Evolutionary conservation across 2,888 invertebrate species (phyloP), one percentile per base, ranked within the genome.

Genomic region (Eristalis arbustorum): DNA sequence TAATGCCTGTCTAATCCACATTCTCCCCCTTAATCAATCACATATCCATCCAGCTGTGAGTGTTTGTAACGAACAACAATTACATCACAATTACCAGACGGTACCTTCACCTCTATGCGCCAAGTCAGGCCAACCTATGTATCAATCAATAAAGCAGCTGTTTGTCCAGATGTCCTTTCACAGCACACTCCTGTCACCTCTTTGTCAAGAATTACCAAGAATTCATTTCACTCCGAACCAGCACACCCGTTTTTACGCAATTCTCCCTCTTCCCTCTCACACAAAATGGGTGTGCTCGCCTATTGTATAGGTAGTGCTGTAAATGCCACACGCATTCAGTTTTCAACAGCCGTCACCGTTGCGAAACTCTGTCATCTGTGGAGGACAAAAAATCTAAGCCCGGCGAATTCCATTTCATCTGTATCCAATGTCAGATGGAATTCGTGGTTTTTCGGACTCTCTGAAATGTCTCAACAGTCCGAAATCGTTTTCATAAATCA

Each of bases 401-500:
- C 11, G 18, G 49, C n/a, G 18, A 18, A 49, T 49, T 49, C 49
- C 49, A 49, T 8, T 2, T 4, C 31, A 31, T 31, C 31, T 0
- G 6, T 31, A 4, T 31, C 31, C 31, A 40, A n/a, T 14, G 42
- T 42, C 42, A 42, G 42, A 42, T 42, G 49, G 18, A 18, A 18
- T 49, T 49, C 18, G 1, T 1, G 5, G 6, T 49, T 18, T 49
- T 6, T n/a, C 3, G 49, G 49, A 1, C 18, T 8, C 2, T 49
- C 1, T 18, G 18, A 42, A 42, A 42, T 42, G 40, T 42, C n/a
- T 4, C 42, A 42, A n/a, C 42, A n/a, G 18, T 49, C 18, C 49
- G 18, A 76, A 62, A 62, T 37, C 22, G 22, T 28, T 59, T 61
- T 75, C 23, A 75, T 75, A 74, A 74, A 69, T 71, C 71, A 49